Conservation (phyloP, 2,797 vertebrate genomes). For the Halcyon chelicuti region DNA sequence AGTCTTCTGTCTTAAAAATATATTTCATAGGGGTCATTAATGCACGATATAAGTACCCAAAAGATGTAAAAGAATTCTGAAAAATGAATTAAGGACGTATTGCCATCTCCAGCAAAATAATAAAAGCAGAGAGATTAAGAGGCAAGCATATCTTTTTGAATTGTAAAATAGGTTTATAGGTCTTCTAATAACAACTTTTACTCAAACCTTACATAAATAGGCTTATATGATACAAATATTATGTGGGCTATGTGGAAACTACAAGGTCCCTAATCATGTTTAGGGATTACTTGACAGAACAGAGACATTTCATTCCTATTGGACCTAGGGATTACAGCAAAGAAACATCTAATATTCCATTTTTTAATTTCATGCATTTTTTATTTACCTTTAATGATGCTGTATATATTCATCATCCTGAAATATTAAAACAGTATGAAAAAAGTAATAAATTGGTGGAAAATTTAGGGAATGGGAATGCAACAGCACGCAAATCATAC, state of each 20-base stretch:
- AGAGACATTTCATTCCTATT: constrained; percentile 84
- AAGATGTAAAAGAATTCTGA: constrained; percentile 64
- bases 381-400: constrained; percentile 90
- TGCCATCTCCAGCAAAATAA: constrained; percentile 74
- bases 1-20: constrained; percentile 65
- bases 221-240: constrained; percentile 86
- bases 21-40: constrained; percentile 50
- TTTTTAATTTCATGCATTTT: constrained; percentile 89
- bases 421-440: constrained; percentile 90
- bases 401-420: constrained; percentile 91
- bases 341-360: constrained; percentile 87
- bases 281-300: constrained; percentile 88
- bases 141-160: constrained; percentile 77
- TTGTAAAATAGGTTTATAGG: constrained; percentile 84
- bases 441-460: constrained; percentile 89
- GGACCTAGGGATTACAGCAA: constrained; percentile 84
- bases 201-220: constrained; percentile 85
- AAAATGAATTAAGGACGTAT: constrained; percentile 77
- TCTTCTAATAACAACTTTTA: constrained; percentile 84
- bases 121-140: constrained; percentile 78
- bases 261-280: constrained; percentile 89
- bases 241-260: constrained; percentile 80
- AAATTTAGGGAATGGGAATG: constrained; percentile 86
- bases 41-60: constrained; percentile 18
- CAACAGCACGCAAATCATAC: constrained; percentile 89